A percentile compares a stretch with the other conserved stretches of the same genome.
Evolutionary conservation across 2,113 vertebrate genomes (phyloP).

Genomic region (Acanthisitta chloris): DNA sequence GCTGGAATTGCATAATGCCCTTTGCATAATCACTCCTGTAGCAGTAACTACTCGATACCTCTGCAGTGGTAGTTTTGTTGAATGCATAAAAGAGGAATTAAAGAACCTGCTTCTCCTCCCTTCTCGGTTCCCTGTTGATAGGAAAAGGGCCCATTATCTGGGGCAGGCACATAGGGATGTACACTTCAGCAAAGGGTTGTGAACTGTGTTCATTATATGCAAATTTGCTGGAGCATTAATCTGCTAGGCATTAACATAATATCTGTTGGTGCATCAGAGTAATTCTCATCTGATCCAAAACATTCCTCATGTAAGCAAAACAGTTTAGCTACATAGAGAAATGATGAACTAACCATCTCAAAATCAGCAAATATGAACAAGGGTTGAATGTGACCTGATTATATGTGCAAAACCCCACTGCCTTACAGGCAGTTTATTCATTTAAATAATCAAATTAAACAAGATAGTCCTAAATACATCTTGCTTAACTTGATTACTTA

Average conservation of each 20-base stretch:
- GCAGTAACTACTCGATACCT: not conserved
- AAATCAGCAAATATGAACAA: not conserved
- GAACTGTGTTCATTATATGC: conserved; percentile 60
- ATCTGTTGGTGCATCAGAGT: not conserved
- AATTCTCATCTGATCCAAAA: conserved; percentile 44
- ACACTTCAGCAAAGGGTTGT: conserved; percentile 21
- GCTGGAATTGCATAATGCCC: not conserved
- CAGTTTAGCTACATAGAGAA: not conserved
- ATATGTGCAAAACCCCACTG: not conserved
- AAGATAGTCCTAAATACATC: not conserved
- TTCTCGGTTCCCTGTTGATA: not conserved
- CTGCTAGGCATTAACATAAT: conserved; percentile 64
- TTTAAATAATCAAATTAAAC: conserved; percentile 55
- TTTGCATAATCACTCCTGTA: conserved; percentile 3
- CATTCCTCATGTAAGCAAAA: conserved; percentile 9
- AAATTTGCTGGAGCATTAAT: conserved; percentile 62
- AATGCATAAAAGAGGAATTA: conserved; percentile 1
- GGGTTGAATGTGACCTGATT: not conserved
- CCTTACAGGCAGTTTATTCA: conserved; percentile 3
- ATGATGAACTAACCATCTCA: not conserved
- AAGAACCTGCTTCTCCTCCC: conserved; percentile 1
- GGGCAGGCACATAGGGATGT: conserved; percentile 39
- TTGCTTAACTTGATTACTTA: conserved; percentile 35
- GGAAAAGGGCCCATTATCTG: conserved; percentile 26
- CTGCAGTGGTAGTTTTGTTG: not conserved